phyloP scores from a whole-genome alignment of 1,140 invertebrate genomes.

The Linepithema humile region DNA sequence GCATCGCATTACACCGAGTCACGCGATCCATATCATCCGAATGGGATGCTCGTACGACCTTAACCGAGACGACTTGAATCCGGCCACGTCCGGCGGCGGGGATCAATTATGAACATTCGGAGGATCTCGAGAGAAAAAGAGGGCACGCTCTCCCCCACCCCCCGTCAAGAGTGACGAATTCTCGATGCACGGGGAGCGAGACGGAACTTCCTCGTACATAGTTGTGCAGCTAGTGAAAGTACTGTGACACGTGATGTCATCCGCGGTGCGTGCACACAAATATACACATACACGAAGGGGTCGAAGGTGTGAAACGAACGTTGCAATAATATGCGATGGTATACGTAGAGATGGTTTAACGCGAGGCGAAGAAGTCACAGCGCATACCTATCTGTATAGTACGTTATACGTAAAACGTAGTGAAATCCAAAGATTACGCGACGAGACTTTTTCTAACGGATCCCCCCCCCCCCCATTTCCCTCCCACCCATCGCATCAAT shows the following conservation, averaged over 20 bases:
- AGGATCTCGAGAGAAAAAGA: slow-evolving; percentile 13
- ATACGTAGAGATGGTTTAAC: slow-evolving; percentile 38
- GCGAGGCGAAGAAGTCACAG: slow-evolving; percentile 33
- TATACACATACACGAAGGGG: background rate
- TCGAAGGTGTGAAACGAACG: slow-evolving; percentile 57
- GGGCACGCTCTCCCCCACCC: background rate
- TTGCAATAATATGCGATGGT: slow-evolving; percentile 75
- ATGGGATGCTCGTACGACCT: slow-evolving; percentile 34
- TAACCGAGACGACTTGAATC: background rate
- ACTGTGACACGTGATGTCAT: slow-evolving; percentile 20
- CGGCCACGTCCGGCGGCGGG: background rate
- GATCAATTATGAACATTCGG: background rate
- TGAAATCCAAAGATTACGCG: slow-evolving; percentile 74
- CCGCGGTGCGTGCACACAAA: slow-evolving; percentile 23
- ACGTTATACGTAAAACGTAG: slow-evolving; percentile 77
- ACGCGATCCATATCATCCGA: slow-evolving; percentile 26
- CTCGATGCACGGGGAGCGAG: background rate
- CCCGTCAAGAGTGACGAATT: background rate
- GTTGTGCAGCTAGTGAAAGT: slow-evolving; percentile 49
- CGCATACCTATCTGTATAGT: slow-evolving; percentile 78
- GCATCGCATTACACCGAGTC: background rate
- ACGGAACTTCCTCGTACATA: background rate
- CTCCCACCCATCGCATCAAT: background rate
- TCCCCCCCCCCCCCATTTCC: background rate
- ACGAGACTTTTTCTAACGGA: slow-evolving; percentile 73